Conservation (phyloP, 2,113 vertebrate species). For the Podarcis cretensis region DNA sequence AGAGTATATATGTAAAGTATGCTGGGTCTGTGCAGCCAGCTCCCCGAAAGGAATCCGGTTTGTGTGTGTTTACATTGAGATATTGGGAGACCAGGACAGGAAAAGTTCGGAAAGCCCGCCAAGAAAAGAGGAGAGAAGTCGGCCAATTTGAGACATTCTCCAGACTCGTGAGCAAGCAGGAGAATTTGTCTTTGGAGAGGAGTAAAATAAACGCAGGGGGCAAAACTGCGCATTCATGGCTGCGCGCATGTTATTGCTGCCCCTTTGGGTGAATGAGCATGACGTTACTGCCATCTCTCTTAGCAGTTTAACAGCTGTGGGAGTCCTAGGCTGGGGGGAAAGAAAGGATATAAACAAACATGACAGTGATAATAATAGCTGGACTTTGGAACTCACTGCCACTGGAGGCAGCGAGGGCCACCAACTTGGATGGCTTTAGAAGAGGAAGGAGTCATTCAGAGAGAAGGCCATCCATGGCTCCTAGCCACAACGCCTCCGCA, state of each 20-base stretch:
- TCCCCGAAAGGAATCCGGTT: not conserved
- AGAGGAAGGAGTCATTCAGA: too few species aligned
- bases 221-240: conserved; percentile 4
- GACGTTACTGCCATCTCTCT: conserved; percentile 53
- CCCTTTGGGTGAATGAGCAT: conserved; percentile 53
- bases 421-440: too few species aligned
- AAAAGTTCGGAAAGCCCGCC: conserved; percentile 12
- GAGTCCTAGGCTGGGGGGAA: not conserved
- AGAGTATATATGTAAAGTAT: not conserved
- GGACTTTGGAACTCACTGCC: too few species aligned
- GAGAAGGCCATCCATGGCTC: too few species aligned
- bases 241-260: conserved; percentile 44
- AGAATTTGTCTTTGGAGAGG: conserved; percentile 62
- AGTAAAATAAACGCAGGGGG: conserved; percentile 63
- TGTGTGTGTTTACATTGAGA: conserved; percentile 24
- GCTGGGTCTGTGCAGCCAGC: not conserved
- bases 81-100: conserved; percentile 26
- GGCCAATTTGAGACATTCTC: conserved; percentile 27
- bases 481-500: too few species aligned
- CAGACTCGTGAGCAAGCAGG: conserved; percentile 57
- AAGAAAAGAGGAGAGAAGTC: conserved; percentile 15
- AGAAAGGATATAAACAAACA: too few species aligned
- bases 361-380: too few species aligned
- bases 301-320: not conserved
- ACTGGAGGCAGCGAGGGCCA: too few species aligned